These are phyloP conservation scores for Harpagifer antarcticus DNA, from an alignment of 2,797 vertebrate species.

Conservation along the genomic window DNA sequence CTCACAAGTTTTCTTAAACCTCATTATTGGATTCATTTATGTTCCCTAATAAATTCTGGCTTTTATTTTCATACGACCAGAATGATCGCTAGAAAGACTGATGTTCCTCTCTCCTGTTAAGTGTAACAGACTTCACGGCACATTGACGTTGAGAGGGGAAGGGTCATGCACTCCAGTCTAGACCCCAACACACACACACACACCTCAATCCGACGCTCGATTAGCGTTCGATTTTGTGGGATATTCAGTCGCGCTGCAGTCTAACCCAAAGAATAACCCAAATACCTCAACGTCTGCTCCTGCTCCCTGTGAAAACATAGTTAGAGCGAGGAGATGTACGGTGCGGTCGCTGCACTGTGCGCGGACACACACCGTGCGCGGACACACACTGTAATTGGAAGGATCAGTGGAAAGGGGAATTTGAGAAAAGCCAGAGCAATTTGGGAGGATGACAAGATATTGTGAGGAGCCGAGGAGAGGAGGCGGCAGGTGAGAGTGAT, in stretches of 20 bases:
- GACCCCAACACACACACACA: constrained; percentile 4
- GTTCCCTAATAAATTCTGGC: constrained; percentile 47
- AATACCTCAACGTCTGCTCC: constrained; percentile 79
- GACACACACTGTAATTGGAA: constrained; percentile 70
- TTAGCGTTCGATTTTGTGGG: constrained; percentile 75
- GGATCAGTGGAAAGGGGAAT: constrained; percentile 74
- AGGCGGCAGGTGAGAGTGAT: constrained; percentile 72
- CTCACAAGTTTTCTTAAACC: constrained; percentile 40
- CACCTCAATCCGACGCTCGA: constrained; percentile 69
- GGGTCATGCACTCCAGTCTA: constrained; percentile 62
- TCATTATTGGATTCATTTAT: constrained; percentile 63
- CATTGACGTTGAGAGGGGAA: constrained; percentile 56
- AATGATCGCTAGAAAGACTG: constrained; percentile 29
- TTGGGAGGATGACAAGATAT: constrained; percentile 73
- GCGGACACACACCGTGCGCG: constrained; percentile 49
- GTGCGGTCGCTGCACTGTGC: constrained; percentile 54
- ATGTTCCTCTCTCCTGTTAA: constrained; percentile 38
- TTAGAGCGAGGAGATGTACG: constrained; percentile 72
- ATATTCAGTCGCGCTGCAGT: constrained; percentile 68
- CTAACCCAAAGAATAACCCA: constrained; percentile 75
- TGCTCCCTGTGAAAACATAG: constrained; percentile 78
- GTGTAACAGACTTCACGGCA: constrained; percentile 66
- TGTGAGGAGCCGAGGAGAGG: constrained; percentile 59
- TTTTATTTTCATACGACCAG: constrained; percentile 44
- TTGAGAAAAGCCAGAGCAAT: constrained; percentile 75